Percentiles rank a stretch among this genome's conserved stretches.
These are phyloP conservation scores for Plemyria rubiginata DNA, from an alignment of 2,888 invertebrate genomes.

Conservation along the genomic window DNA sequence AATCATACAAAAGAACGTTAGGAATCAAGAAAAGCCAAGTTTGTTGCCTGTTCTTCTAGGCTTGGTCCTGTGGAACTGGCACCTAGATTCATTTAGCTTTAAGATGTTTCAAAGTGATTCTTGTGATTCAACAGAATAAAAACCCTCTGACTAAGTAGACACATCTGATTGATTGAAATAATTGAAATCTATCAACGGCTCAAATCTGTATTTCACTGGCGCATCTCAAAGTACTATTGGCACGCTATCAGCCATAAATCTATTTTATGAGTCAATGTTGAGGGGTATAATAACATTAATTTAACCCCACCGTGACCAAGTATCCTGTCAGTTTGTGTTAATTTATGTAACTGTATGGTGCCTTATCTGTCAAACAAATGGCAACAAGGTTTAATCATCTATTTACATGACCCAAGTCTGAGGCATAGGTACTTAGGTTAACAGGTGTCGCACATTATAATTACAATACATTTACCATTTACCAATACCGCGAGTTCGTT, in stretches of 20 bases:
- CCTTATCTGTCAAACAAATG: constrained; percentile 37
- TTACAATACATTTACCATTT: no score
- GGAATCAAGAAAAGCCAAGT: no score
- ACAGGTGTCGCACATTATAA: constrained; percentile 6
- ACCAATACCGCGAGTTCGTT: no score
- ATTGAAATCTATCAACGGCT: no score
- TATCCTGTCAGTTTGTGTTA: constrained; percentile 27
- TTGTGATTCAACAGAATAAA: no score
- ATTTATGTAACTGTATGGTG: constrained; percentile 34
- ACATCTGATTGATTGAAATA: no score
- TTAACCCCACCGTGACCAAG: constrained; percentile 22
- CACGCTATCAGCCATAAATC: constrained; percentile 19
- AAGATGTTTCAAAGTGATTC: no score
- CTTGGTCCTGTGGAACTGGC: no score
- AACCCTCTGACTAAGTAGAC: no score
- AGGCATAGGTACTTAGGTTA: neutral
- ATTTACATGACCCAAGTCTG: constrained; percentile 20
- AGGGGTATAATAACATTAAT: constrained; percentile 28
- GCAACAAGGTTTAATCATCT: constrained; percentile 29
- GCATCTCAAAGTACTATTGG: constrained; percentile 7
- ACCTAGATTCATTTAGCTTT: no score
- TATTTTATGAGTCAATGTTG: constrained; percentile 28
- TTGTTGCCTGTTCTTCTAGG: no score
- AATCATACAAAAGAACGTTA: no score
- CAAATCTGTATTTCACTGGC: neutral